phyloP scores from a whole-genome alignment of 2,113 vertebrate species.

The Paracyprichromis sp. region DNA sequence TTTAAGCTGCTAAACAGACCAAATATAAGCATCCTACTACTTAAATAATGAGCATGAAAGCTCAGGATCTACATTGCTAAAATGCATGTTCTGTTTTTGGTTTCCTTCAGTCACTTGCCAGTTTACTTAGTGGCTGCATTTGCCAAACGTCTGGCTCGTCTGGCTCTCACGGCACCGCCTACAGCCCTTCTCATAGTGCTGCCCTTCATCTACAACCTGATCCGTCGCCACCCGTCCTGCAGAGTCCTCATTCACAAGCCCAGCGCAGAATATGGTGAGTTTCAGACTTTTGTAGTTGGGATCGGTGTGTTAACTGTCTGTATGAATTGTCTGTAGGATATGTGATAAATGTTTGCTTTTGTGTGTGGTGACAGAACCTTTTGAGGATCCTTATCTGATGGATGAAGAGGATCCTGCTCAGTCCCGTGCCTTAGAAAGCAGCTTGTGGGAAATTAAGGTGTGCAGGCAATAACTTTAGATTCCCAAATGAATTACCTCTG shows the following conservation, averaged over 20 bases:
- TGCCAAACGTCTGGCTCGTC: slow-evolving; percentile 83
- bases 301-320: neutral
- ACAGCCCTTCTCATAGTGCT: slow-evolving; percentile 83
- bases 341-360: neutral
- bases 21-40: neutral
- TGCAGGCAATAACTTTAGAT: neutral
- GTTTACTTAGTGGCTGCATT: slow-evolving; percentile 91
- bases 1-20: neutral
- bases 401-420: slow-evolving; percentile 78
- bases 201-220: slow-evolving; percentile 90
- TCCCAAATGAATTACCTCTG: neutral
- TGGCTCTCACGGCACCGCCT: slow-evolving; percentile 84
- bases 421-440: slow-evolving; percentile 88
- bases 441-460: slow-evolving; percentile 92
- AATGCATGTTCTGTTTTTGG: neutral
- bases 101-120: slow-evolving; percentile 79
- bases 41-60: neutral
- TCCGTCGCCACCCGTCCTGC: slow-evolving; percentile 86
- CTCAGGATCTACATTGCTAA: neutral
- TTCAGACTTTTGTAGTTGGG: neutral
- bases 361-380: slow-evolving; percentile 58
- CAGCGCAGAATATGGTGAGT: slow-evolving; percentile 46
- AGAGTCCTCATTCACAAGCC: slow-evolving; percentile 84
- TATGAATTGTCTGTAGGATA: neutral
- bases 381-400: slow-evolving; percentile 82